Base-by-base conservation (phyloP, 2,888 invertebrate genomes). In the Orthosia cruda region DNA sequence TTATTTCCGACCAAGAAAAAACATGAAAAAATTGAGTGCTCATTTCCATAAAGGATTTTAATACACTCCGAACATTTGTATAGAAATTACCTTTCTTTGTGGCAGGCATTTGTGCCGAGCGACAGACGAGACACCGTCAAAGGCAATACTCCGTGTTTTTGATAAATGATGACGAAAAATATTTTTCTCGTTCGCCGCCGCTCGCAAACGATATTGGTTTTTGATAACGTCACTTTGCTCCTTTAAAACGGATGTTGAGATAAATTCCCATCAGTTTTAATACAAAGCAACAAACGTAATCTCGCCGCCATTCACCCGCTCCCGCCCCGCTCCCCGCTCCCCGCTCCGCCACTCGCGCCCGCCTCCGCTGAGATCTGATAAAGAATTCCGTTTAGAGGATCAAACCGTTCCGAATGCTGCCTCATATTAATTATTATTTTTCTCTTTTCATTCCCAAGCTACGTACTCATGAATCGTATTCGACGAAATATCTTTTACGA, bases 81-180 rank as follows among this genome's bases (percentile, higher is more conserved):
- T 74, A 87, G 86, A 92, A 92, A 92, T 91, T 90, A 89, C 90
- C 90, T 89, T 83, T 85, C 86, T 90, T 89, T 85, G 81, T 78
- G 74, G 47, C 63, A 75, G 61, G 55, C 73, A 80, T 88, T 83
- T 80, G 85, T 78, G 83, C 85, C 84, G 83, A 84, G 85, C 83
- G 87, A 83, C 85, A 88, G 88, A 87, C 86, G 87, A 81, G 78
- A 71, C 63, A 54, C 18, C 65, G 82, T 90, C 91, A 91, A 90
- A 90, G 81, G 87, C 74, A 77, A 80, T 86, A 87, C 86, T 81
- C 86, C 84, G 69, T 86, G 87, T 87, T 88, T 89, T 85, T 89
- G 89, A 90, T 90, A 88, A 91, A 91, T 91, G 91, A 91, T 87
- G 88, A 88, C 84, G 79, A 86, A 70, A 84, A 82, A 81, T 88